Conservation (phyloP, 2,113 vertebrate genomes). For the Ceratotherium simum region DNA sequence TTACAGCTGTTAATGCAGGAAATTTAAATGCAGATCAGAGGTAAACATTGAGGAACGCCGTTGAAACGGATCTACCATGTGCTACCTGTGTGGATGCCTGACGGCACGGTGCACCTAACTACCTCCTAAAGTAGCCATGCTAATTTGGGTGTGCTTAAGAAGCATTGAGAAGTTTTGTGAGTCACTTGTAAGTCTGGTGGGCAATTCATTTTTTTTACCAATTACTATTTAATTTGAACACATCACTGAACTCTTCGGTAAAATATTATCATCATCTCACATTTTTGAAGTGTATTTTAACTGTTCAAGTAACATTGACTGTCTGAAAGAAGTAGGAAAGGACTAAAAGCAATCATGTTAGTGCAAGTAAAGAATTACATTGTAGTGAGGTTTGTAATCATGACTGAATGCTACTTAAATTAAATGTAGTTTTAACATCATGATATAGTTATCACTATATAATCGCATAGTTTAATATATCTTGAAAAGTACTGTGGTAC, state of each 20-base stretch:
- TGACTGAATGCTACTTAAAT: not conserved
- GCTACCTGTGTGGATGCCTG: not conserved
- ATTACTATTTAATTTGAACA: constrained; percentile 11
- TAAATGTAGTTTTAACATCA: not conserved
- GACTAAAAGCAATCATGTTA: not conserved
- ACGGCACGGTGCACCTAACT: not conserved
- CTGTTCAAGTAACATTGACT: not conserved
- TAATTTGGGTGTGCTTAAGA: not conserved
- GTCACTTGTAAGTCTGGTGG: not conserved
- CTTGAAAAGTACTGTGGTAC: not conserved
- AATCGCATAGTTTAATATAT: not conserved
- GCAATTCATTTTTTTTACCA: not conserved
- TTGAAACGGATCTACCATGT: not conserved
- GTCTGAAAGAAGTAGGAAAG: not conserved
- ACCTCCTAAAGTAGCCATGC: not conserved
- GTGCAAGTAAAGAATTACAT: not conserved
- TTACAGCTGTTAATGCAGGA: constrained; percentile 52
- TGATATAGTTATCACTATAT: not conserved
- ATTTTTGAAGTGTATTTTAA: not conserved
- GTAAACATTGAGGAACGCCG: constrained; percentile 49
- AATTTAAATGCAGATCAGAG: constrained; percentile 71
- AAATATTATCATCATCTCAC: not conserved
- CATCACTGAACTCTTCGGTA: not conserved
- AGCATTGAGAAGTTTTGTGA: not conserved
- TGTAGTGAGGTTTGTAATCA: not conserved